phyloP scores from a whole-genome alignment of 64 coral and sea anemone genomes.

The Acropora tenuis region DNA sequence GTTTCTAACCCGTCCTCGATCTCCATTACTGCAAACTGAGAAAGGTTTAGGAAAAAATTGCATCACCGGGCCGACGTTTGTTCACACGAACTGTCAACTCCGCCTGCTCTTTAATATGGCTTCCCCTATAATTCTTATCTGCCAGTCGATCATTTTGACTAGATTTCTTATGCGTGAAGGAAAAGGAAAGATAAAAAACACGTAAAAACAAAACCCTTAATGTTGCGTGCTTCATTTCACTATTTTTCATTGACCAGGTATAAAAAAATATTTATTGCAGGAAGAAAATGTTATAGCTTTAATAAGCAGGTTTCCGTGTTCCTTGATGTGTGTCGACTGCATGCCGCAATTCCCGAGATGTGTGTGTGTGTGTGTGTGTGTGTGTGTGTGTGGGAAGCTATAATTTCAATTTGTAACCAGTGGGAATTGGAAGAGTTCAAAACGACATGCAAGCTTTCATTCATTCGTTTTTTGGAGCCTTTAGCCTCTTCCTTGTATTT shows the following conservation, averaged over 20 bases:
- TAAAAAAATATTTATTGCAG: slow-evolving; percentile 13
- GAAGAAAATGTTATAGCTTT: slow-evolving; percentile 11
- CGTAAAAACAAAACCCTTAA: slow-evolving; percentile 17
- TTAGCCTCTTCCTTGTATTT: slow-evolving; percentile 41
- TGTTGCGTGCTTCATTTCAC: slow-evolving; percentile 3
- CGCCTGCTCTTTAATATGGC: not conserved
- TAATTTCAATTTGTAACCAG: slow-evolving; percentile 49
- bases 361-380: not conserved
- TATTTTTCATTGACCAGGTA: slow-evolving; percentile 18
- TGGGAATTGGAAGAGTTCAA: slow-evolving; percentile 53
- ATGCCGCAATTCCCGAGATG: slow-evolving; percentile 26
- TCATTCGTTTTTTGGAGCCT: slow-evolving; percentile 33
- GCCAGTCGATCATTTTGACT: not conserved
- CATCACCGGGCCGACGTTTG: not conserved
- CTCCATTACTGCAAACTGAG: not conserved
- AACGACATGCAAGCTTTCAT: slow-evolving; percentile 39
- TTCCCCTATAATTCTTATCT: not conserved
- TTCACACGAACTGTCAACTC: not conserved
- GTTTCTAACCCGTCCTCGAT: not conserved
- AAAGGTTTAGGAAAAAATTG: not conserved
- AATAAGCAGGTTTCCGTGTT: slow-evolving; percentile 16
- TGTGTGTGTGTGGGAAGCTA: slow-evolving; percentile 8
- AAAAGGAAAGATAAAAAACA: slow-evolving; percentile 14
- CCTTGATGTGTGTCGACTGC: slow-evolving; percentile 4
- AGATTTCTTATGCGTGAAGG: slow-evolving; percentile 6